Base-by-base conservation (phyloP, 2,888 invertebrate species). In the Ormyrus thymus region DNA sequence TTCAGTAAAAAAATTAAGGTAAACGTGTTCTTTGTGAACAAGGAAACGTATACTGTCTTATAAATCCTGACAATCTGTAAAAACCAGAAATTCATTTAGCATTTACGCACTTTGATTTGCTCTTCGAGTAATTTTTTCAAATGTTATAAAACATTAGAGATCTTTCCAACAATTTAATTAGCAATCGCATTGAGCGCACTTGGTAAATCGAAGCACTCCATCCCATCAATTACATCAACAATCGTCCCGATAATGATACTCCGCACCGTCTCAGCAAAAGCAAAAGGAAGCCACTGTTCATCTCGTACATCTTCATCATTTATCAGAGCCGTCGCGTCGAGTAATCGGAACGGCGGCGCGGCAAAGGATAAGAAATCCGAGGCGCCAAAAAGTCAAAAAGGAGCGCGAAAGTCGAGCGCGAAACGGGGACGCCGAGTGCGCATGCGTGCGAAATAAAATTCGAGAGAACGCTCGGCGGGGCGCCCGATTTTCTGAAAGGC, bases 281-380 rank as follows among this genome's bases (percentile, higher is more conserved):
- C 29, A 29, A 66, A 71, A 56, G 59, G 55, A 51, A 56, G n/a
- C 51, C 29, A 29, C 3, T 29, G 29, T 4, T 29, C 29, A 13
- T 62, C 69, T 56, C 56, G 15, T 73, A 78, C 51, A 64, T 78
- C 78, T 78, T 78, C 78, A 69, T 78, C 78, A 78, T 78, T 74
- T 62, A 78, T 78, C 69, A 75, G 53, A 15, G 43, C 56, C 11
- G 58, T 61, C 70, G 72, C 62, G 55, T 50, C 50, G 46, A 76
- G 70, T 50, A 76, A 77, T 53, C 66, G 72, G 64, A 65, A 43
- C 55, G 53, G 51, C 11, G 51, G 59, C 45, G 71, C 66, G 43
- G 50, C 70, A 70, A 76, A 76, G 64, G 64, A 7, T 29, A 29
- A 62, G 61, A 46, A 45, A 62, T 29, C 55, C 29, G 71, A 53